These are phyloP conservation scores for Batillaria attramentaria DNA, from an alignment of 1,140 invertebrate genomes.

Conservation along the genomic window DNA sequence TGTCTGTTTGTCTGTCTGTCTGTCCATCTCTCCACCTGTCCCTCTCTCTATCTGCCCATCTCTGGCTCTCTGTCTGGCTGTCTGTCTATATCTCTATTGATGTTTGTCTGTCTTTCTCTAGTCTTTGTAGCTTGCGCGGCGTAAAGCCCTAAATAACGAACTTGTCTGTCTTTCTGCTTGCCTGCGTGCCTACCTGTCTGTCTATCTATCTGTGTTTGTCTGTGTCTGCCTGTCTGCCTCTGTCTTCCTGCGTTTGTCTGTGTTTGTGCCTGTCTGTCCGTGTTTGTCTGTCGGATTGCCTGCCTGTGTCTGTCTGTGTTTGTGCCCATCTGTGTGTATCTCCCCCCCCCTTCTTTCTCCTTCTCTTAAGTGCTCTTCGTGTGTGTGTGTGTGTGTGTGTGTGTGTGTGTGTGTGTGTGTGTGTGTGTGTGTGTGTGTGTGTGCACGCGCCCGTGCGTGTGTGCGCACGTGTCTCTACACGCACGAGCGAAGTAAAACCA, in stretches of 20 bases:
- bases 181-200: neutral
- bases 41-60: neutral
- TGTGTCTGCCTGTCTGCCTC: neutral
- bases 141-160: neutral
- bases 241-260: neutral
- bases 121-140: too few species aligned
- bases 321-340: neutral
- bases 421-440: constrained; percentile 2
- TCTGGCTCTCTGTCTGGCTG: neutral
- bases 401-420: neutral
- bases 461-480: neutral
- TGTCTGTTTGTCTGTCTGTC: too few species aligned
- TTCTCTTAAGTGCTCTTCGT: neutral
- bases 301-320: neutral
- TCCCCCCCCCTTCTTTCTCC: neutral
- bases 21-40: too few species aligned
- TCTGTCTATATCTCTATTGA: constrained; percentile 10
- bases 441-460: neutral
- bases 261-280: neutral
- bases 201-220: neutral
- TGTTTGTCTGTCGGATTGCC: neutral
- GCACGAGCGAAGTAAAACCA: too few species aligned
- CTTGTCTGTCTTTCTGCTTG: neutral
- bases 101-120: neutral
- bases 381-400: neutral